Base-by-base conservation (phyloP, 2,888 invertebrate genomes). In the Nysson spinosus region DNA sequence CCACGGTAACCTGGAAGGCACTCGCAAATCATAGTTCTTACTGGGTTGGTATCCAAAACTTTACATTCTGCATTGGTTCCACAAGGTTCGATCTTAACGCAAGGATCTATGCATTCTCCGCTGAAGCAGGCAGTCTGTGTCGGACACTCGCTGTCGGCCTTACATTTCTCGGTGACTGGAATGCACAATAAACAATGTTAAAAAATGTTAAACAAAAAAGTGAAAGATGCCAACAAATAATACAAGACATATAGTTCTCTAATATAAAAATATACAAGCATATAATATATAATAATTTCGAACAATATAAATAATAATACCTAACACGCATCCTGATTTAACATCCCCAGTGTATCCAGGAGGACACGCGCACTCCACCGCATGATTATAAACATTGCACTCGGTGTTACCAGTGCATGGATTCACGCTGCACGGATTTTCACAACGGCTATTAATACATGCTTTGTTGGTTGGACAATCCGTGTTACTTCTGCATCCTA, bases 1-100 rank as follows among this genome's bases (percentile, higher is more conserved):
- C 96, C 97, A 87, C 92, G 92, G 84, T 93, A 96, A 63, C 96
- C 96, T 26, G 94, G 93, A 37, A 93, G 85, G 84, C 97, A 97
- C 87, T 95, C 94, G 82, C 96, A 97, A 65, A 95, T 91, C 94
- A 96, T 94, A 5, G 96, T 96, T 82, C 94, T 91, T 0, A 96
- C 93, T 6, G 96, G 95, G 44, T 92, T 88, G 0, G 96, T 95
- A 82, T 96, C 94, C 24, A 94, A 88, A 1, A 95, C 93, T 64
- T 91, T 92, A 82, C 96, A 96, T 58, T 91, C 89, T 0, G 95
- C 93, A 81, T 95, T 95, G 1, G 91, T 90, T 4, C 95, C 95
- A 81, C 96, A 97, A 0, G 96, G 96, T 75, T 92, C 90, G 1
- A 93, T 93, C 43, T 91, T 91, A 37, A 89, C 89, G 83, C 97